Conservation (phyloP, 2,888 invertebrate genomes). For the Mythimna vitellina region DNA sequence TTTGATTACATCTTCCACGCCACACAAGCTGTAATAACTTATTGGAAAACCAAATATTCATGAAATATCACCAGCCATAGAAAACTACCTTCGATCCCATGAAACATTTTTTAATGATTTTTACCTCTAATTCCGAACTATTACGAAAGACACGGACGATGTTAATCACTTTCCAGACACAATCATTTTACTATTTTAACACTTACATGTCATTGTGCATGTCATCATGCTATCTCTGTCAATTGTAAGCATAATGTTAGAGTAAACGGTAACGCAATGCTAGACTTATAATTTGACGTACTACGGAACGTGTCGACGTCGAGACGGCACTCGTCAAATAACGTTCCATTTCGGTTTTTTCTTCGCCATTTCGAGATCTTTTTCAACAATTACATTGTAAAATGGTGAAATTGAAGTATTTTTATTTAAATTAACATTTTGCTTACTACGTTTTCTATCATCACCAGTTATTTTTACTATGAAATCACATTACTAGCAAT, state of each 20-base stretch:
- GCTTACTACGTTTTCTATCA: neutral
- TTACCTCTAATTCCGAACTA: conserved; percentile 70
- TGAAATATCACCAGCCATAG: conserved; percentile 83
- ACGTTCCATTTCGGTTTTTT: conserved; percentile 17
- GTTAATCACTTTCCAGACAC: conserved; percentile 53
- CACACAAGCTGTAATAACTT: conserved; percentile 63
- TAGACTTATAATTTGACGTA: neutral
- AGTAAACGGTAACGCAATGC: conserved; percentile 5
- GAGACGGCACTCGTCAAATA: conserved; percentile 37
- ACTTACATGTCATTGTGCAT: neutral
- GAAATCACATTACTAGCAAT: neutral
- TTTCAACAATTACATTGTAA: neutral
- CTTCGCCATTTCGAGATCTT: neutral
- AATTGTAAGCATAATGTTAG: neutral
- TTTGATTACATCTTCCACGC: conserved; percentile 81
- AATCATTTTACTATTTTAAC: conserved; percentile 20
- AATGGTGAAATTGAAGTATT: neutral
- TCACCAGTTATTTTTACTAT: neutral
- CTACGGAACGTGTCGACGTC: conserved; percentile 13
- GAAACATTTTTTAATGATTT: conserved; percentile 74
- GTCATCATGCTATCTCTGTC: conserved; percentile 25
- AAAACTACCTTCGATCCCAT: conserved; percentile 72
- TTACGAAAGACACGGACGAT: conserved; percentile 73
- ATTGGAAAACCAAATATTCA: conserved; percentile 71
- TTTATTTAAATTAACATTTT: neutral